Evolutionary conservation across 2,888 invertebrate species (phyloP), one percentile per base, ranked within the genome.

Genomic region (Eupithecia tripunctaria): DNA sequence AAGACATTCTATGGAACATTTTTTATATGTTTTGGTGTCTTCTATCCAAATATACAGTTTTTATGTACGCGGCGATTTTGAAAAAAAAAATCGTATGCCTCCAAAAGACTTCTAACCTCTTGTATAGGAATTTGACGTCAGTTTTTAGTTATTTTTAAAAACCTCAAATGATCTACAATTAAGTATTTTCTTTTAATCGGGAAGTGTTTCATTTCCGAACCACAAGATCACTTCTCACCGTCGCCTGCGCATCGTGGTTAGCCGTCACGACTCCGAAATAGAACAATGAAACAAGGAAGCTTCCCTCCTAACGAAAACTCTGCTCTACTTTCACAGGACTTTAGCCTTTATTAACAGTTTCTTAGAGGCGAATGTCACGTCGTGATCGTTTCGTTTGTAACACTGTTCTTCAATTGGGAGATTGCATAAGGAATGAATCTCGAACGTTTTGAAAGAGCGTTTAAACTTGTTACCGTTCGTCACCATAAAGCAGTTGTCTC

Each of bases 281-380:
- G 82, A 85, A 86, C 89, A 89, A 88, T 85, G 80, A 82, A 86
- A 86, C 82, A 75, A 86, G 89, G 88, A 90, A 89, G 82, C 78
- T 77, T 76, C 72, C 67, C 70, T 70, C 25, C 21, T 78, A 67
- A 71, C 62, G 18, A 79, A 73, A 78, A 71, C 72, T 62, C 27
- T 75, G 75, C 73, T 76, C 76, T 74, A 70, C 71, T 75, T 74
- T 67, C 43, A 41, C 6, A 4, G 29, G 29, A 71, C 27, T 51
- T 25, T 29, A 51, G 63, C 71, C 77, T 74, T 38, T 67, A 67
- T 72, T 63, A 29, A 66, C 21, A 62, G 56, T 27, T 10, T 1
- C 5, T 5, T 67, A 75, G 74, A 73, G 76, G 75, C 79, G 73
- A 79, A 47, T 63, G 47, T 51, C 27, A 32, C 67, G 43, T 67